These are phyloP conservation scores for Penaeus chinensis DNA, from an alignment of 1,140 invertebrate genomes.

Conservation along the genomic window DNA sequence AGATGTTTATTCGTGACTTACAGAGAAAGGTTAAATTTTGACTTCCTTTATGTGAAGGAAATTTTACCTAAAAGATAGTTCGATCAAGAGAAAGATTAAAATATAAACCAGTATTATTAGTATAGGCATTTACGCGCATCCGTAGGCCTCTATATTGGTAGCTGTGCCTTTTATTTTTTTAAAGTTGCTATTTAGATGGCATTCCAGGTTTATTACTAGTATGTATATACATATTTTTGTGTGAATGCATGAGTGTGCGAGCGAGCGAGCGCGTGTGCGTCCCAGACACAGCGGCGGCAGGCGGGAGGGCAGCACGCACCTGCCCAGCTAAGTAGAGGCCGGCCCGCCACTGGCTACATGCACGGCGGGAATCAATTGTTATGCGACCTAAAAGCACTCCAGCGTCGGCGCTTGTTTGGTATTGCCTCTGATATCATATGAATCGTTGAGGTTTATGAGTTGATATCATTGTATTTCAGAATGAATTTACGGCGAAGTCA, in stretches of 20 bases:
- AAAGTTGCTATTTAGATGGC: no score
- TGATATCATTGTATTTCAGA: constrained; percentile 9
- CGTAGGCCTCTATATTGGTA: no score
- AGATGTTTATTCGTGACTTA: no score
- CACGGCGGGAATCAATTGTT: constrained; percentile 20
- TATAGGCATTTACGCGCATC: no score
- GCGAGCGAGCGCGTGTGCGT: neutral
- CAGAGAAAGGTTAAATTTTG: no score
- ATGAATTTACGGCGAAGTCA: constrained; percentile 1
- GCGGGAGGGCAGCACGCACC: constrained; percentile 6
- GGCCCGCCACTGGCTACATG: constrained; percentile 29
- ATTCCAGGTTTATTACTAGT: no score
- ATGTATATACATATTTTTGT: no score
- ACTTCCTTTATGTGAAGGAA: no score
- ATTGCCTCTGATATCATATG: constrained; percentile 19
- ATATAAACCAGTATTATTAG: no score
- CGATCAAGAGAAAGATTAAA: no score
- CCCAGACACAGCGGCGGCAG: constrained; percentile 44
- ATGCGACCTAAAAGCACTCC: constrained; percentile 45
- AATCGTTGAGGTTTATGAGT: constrained; percentile 18
- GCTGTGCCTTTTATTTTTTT: no score
- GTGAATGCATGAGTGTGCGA: neutral
- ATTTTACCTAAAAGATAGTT: no score
- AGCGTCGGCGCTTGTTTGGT: constrained; percentile 16
- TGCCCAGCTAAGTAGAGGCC: neutral